These are phyloP conservation scores for Chrysoperla carnea DNA, from an alignment of 1,140 invertebrate genomes.

Conservation along the genomic window DNA sequence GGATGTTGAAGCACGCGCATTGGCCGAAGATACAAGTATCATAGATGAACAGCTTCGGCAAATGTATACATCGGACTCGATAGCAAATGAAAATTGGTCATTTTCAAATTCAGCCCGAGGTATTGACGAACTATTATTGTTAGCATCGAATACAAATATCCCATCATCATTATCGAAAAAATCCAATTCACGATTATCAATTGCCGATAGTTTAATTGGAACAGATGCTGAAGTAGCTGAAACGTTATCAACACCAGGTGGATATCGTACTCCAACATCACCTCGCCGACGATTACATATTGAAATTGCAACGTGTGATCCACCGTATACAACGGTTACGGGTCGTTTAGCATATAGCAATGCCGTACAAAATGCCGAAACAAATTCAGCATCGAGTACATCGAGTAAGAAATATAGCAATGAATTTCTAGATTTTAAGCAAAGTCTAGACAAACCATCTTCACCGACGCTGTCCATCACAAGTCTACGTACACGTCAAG, in stretches of 20 bases:
- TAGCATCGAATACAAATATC: constrained; percentile 13
- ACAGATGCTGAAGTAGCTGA: constrained; percentile 33
- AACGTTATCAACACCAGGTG: constrained; percentile 20
- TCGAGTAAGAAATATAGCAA: constrained; percentile 12
- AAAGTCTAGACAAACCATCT: constrained; percentile 14
- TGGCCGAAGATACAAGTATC: constrained; percentile 42
- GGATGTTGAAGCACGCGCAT: constrained; percentile 33
- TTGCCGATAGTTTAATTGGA: constrained; percentile 25
- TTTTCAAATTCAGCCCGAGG: constrained; percentile 41
- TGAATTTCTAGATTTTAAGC: constrained; percentile 9
- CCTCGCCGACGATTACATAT: constrained; percentile 31
- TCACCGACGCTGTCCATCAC: constrained; percentile 41
- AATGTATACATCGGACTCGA: constrained; percentile 41
- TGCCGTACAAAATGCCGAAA: constrained; percentile 36
- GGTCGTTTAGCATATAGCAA: constrained; percentile 36
- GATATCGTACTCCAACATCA: constrained; percentile 26
- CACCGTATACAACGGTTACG: constrained; percentile 36
- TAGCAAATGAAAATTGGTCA: constrained; percentile 42
- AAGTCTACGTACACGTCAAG: constrained; percentile 42
- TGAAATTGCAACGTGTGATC: constrained; percentile 28
- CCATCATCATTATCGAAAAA: constrained; percentile 23
- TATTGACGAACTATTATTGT: constrained; percentile 32
- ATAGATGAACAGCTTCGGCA: constrained; percentile 51
- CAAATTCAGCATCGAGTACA: constrained; percentile 11
- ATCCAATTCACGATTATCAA: constrained; percentile 36